phyloP scores from a whole-genome alignment of 2,797 vertebrate species.

The Sarcoramphus papa region DNA sequence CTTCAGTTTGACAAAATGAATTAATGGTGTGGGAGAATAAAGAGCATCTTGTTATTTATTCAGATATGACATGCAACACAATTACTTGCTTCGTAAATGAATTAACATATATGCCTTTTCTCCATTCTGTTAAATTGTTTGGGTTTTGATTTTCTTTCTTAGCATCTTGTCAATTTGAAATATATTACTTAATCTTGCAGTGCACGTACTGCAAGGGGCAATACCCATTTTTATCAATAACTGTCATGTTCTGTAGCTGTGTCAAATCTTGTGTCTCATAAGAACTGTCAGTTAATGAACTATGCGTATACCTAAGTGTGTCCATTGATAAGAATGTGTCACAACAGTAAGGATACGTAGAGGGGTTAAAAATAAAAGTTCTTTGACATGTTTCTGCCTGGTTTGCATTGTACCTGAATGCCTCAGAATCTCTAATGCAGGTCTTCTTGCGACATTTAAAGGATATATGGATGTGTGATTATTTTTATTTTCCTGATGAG shows the following conservation, averaged over 20 bases:
- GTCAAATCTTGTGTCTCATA: not conserved
- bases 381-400: not conserved
- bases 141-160: not conserved
- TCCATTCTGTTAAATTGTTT: not conserved
- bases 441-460: not conserved
- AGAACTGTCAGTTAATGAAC: not conserved
- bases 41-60: not conserved
- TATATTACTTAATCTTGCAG: not conserved
- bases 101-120: not conserved
- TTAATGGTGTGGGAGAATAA: not conserved
- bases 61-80: not conserved
- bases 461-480: not conserved
- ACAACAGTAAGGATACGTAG: not conserved
- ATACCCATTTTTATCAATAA: not conserved
- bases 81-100: not conserved
- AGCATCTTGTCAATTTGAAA: not conserved
- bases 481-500: not conserved
- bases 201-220: not conserved
- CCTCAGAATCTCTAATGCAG: not conserved
- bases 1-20: not conserved
- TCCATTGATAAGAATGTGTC: not conserved
- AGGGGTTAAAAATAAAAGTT: not conserved
- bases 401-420: not conserved
- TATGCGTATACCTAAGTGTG: not conserved
- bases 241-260: not conserved